Evolutionary conservation across 2,113 vertebrate species (phyloP), one percentile per base, ranked within the genome.

Genomic region (Neolamprologus caudopunctatus): DNA sequence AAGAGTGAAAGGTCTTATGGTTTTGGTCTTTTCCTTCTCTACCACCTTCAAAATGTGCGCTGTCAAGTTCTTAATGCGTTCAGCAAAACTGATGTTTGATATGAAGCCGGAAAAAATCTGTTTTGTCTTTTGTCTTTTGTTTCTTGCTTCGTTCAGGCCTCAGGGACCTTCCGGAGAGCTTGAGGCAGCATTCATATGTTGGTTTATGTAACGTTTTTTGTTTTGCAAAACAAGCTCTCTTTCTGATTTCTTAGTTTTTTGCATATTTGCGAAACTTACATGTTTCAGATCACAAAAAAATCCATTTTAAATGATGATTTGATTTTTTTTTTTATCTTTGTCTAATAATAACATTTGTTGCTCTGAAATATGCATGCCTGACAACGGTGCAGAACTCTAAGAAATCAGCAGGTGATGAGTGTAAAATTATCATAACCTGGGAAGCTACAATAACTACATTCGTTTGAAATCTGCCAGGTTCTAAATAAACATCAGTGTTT

Each of bases 391-490:
- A 73, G 24, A 68, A 73, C 14, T 7, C 68, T 28, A 47, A 73
- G 68, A 28, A 73, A 47, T 73, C 21, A 45, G 37, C 1, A 50
- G 42, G 7, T 50, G 9, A 50, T 31, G 26, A 50, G 42, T 19
- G 42, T 19, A 78, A 78, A 78, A 50, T 31, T n/a, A 31, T 47
- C 42, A 50, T 78, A 47, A 19, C 4, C 10, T 6, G 7, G 11
- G 10, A 11, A 78, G 45, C 73, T 50, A 78, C 26, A 33, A 31
- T 78, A 51, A 31, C 45, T 47, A 17, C 17, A 51, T 78, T 51
- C 1, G 13, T 33, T 78, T 31, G 73, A 78, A 78, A 33, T 78
- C 9, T 78, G 71, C 0, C 71, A 50, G 24, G 0, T 50, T 78
- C 63, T 19, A 78, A 51, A 51, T 33, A 13, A 78, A 50, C 42